Evolutionary conservation across 2,113 vertebrate genomes (phyloP), one percentile per base, ranked within the genome.

Genomic region (Phalacrocorax brasilianus): DNA sequence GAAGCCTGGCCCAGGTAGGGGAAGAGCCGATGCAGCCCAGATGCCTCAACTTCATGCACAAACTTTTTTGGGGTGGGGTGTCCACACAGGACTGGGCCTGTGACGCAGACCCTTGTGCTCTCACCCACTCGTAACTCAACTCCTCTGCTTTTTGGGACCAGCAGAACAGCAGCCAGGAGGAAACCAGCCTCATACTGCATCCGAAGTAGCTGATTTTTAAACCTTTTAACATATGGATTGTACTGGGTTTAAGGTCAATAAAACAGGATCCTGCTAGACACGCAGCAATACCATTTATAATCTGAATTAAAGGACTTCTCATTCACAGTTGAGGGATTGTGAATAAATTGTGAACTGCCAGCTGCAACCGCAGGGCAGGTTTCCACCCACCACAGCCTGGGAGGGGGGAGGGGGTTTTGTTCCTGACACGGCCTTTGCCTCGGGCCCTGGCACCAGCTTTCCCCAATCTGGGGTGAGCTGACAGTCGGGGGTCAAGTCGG

Each of bases 81-180:
- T 17, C 58, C 4, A 0, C 12, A 73, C 26, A 12, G 73, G 38
- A 50, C 23, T 6, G 45, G 22, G 42, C 20, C 61, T 18, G 22
- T 0, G 6, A 33, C 5, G 1, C 1, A 1, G 14, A 3, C 32
- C 7, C 15, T 53, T 11, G 2, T 20, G 17, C 53, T 22, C 42
- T 49, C 47, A n/a, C 27, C 40, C n/a, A 3, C 14, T 44, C 6
- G 0, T 8, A 28, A 17, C 26, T 59, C 45, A 6, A 6, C 8
- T 15, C 45, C 22, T 45, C 61, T 9, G 27, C 56, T 42, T 14
- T 16, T 2, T 28, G 66, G 66, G 44, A 56, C 5, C 56, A 26
- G 52, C 42, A 12, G n/a, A 68, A 28, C 62, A 70, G 58, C 42
- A 63, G 38, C 35, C 1, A 1, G 50, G 42, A 47, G 9, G 17